These are phyloP conservation scores for Pharmacophagus antenor DNA, from an alignment of 2,888 invertebrate species.

Conservation along the genomic window DNA sequence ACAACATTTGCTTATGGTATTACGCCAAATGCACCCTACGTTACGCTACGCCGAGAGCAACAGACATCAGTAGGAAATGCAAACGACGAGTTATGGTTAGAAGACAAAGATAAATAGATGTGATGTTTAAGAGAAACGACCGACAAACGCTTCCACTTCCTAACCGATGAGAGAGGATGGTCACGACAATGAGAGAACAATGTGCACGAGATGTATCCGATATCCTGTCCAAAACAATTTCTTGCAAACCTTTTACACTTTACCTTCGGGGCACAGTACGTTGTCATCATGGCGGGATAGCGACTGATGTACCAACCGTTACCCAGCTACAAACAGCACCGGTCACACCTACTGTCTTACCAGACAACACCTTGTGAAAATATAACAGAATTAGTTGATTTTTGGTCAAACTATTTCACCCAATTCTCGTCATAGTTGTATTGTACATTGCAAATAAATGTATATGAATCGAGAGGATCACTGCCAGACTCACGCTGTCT, in stretches of 20 bases:
- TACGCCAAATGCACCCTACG: constrained; percentile 75
- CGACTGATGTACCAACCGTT: constrained; percentile 70
- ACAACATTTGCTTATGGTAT: constrained; percentile 45
- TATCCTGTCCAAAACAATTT: constrained; percentile 64
- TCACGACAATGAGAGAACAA: constrained; percentile 69
- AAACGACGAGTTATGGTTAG: constrained; percentile 54
- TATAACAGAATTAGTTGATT: constrained; percentile 80
- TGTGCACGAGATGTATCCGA: constrained; percentile 63
- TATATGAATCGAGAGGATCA: constrained; percentile 66
- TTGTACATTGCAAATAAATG: constrained; percentile 56
- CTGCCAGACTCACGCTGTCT: constrained; percentile 60
- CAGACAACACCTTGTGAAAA: constrained; percentile 80
- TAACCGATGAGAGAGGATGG: constrained; percentile 67
- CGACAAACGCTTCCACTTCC: constrained; percentile 73
- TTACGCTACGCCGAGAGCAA: constrained; percentile 74
- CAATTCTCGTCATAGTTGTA: constrained; percentile 55
- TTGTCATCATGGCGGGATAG: constrained; percentile 62
- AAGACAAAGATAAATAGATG: constrained; percentile 33
- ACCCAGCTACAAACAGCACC: constrained; percentile 72
- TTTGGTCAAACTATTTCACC: constrained; percentile 72
- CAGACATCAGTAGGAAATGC: constrained; percentile 78
- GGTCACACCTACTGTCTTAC: constrained; percentile 80
- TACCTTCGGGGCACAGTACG: constrained; percentile 67
- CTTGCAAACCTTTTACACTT: constrained; percentile 76
- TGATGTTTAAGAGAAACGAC: constrained; percentile 35